Conservation (phyloP, 2,797 vertebrate species). For the Pantherophis vulpinus region DNA sequence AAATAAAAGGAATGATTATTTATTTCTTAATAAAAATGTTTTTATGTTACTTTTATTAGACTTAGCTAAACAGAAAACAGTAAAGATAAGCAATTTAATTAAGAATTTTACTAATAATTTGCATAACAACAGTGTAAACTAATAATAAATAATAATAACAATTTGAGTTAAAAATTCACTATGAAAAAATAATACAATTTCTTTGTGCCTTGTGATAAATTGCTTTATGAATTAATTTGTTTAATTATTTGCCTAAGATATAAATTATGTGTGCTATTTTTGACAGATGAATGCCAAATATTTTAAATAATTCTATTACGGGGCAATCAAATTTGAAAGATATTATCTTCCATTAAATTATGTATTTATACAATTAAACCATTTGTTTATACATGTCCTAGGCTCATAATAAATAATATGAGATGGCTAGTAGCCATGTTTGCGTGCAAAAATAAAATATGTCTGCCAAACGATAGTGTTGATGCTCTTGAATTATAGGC, state of each 20-base stretch:
- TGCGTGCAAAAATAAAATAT: not conserved
- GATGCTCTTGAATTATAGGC: not conserved
- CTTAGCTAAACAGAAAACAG: not conserved
- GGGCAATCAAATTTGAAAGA: constrained; percentile 58
- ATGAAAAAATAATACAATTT: constrained; percentile 40
- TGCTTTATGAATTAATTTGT: constrained; percentile 51
- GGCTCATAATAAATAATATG: not conserved
- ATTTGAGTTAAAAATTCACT: not conserved
- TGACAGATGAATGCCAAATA: constrained; percentile 61
- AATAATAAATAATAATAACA: not conserved
- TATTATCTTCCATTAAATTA: constrained; percentile 67
- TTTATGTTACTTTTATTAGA: not conserved
- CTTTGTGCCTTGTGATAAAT: constrained; percentile 44
- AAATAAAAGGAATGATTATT: not conserved
- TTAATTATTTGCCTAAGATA: constrained; percentile 65
- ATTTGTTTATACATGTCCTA: constrained; percentile 60
- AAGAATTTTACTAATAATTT: not conserved
- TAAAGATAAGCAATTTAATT: not conserved
- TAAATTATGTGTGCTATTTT: constrained; percentile 63
- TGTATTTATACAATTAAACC: constrained; percentile 67
- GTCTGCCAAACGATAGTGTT: not conserved
- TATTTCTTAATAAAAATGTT: constrained; percentile 4
- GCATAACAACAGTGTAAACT: not conserved
- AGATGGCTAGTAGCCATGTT: not conserved
- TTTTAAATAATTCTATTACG: constrained; percentile 65